Conservation (phyloP, 2,113 vertebrate species). For the Heterotilapia buettikoferi region DNA sequence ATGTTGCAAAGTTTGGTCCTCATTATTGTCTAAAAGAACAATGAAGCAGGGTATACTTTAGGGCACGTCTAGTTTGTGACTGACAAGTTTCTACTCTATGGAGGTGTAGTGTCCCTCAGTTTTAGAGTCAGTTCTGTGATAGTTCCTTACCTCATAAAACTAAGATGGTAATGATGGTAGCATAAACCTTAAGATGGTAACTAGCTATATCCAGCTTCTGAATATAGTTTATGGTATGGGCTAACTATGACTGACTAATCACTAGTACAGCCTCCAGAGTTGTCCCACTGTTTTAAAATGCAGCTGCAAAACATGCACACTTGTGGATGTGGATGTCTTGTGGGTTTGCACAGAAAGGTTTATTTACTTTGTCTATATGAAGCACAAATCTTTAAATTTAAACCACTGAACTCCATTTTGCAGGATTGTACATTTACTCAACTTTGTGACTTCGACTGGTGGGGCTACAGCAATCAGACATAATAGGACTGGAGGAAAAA, state of each 20-base stretch:
- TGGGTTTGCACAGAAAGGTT: background rate
- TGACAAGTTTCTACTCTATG: background rate
- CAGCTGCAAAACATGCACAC: background rate
- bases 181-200: background rate
- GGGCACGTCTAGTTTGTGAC: background rate
- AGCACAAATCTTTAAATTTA: background rate
- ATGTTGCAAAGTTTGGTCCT: background rate
- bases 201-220: background rate
- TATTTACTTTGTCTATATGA: background rate
- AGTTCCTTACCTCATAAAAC: background rate
- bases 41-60: background rate
- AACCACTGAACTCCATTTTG: background rate
- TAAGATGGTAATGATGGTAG: background rate
- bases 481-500: constrained; percentile 9
- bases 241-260: background rate
- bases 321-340: background rate
- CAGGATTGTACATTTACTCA: constrained; percentile 7
- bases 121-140: background rate
- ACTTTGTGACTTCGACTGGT: background rate
- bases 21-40: background rate
- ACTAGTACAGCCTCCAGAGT: background rate
- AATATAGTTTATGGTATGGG: background rate
- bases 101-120: accelerated
- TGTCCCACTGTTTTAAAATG: background rate
- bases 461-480: background rate